Evolutionary conservation across 92 coral and sea anemone species (phyloP).

Genomic region (Micromussa lordhowensis): DNA sequence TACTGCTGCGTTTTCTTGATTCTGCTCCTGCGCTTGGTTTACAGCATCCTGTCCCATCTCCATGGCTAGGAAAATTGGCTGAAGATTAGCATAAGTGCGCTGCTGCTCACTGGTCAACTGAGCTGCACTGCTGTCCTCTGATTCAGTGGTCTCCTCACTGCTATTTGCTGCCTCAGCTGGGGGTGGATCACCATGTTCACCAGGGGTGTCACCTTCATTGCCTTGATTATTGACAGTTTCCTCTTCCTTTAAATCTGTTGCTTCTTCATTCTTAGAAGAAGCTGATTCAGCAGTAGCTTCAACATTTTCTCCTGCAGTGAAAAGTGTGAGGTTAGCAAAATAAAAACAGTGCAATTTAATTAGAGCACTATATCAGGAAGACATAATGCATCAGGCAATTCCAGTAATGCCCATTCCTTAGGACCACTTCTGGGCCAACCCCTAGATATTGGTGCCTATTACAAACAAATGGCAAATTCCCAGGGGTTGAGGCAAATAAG

Average conservation of each 20-base stretch:
- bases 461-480: no score
- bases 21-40: slow-evolving; percentile 63
- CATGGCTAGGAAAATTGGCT: slow-evolving; percentile 98
- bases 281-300: slow-evolving; percentile 3
- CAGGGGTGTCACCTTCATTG: slow-evolving; percentile 22
- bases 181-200: slow-evolving; percentile 33
- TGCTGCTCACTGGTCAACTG: slow-evolving; percentile 77
- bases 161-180: slow-evolving; percentile 39
- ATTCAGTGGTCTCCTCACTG: slow-evolving; percentile 57
- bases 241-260: slow-evolving; percentile 17
- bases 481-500: no score
- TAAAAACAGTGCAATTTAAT: background rate
- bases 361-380: background rate
- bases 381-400: no score
- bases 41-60: slow-evolving; percentile 97
- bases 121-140: slow-evolving; percentile 35
- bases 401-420: no score
- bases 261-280: slow-evolving; percentile 24
- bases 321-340: background rate
- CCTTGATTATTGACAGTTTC: slow-evolving; percentile 24
- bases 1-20: slow-evolving; percentile 44
- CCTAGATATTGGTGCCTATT: no score
- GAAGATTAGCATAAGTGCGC: slow-evolving; percentile 97
- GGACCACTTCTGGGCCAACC: no score
- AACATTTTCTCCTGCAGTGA: background rate